Base-by-base conservation (phyloP, 2,888 invertebrate genomes). In the Dicycla oo region DNA sequence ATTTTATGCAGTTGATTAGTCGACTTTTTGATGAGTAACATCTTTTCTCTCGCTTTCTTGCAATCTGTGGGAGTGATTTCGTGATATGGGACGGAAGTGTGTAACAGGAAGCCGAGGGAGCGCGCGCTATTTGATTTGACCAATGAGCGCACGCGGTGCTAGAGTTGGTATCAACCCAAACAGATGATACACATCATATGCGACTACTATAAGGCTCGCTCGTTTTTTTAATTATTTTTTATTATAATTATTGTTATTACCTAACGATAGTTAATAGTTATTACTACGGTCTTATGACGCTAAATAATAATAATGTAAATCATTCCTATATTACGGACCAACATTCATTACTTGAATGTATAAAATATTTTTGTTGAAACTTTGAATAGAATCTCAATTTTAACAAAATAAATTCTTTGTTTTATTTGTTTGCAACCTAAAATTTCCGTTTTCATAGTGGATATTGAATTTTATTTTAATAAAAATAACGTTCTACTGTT, bases 381-480 rank as follows among this genome's bases (percentile, higher is more conserved):
- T 61, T 49, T 69, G 57, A 85, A 78, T 81, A 68, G 77, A 86
- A 87, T 88, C 78, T 87, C 82, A 82, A 83, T 73, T 74, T 75
- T 64, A 20, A 51, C 43, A 30, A 63, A 38, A 69, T 26, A 40
- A 3, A 43, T 45, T 20, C 4, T 23, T 75, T 71, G 47, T 73
- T 77, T 81, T 49, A 56, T 73, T 74, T 68, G 0, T 26, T 11
- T 47, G 1, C 2, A 34, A 51, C n/a, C 51, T 23, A n/a, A 8
- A 3, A n/a, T 47, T n/a, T 30, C 47, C 30, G n/a, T 30, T 62
- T n/a, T 45, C 3, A n/a, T 30, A n/a, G 20, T 13, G 0, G 13
- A 40, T 13, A 26, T 61, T 45, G 13, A 20, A 13, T 45, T 4
- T 20, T 45, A 45, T 45, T 7, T 11, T 10, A 60, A 13, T 23